Base-by-base conservation (phyloP, 2,797 vertebrate genomes). In the Nyctalus aviator region DNA sequence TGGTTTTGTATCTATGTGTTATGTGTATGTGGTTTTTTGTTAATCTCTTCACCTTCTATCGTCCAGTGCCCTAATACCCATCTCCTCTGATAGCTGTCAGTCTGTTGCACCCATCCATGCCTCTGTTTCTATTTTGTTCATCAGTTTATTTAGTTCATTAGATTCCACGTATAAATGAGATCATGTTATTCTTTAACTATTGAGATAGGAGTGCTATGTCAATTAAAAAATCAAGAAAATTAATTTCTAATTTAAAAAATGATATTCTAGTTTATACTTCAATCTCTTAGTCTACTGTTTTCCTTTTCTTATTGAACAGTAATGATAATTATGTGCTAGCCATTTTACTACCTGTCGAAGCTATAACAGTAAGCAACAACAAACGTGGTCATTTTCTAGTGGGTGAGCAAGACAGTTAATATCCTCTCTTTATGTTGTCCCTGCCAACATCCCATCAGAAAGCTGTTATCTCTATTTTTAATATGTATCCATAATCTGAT, bases 191-290 rank as follows among this genome's bases (percentile, higher is more conserved):
- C 30, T n/a, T 64, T 84, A 59, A 94, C 9, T 79, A 66, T 21
- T 83, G 11, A 20, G 53, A 23, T 66, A 64, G 23, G 14, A 88
- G 17, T 46, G 21, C 17, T 82, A n/a, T 64, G 6, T 64, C 62
- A 64, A n/a, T 64, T 9, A 76, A 30, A 59, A 27, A 62, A 35
- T 11, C 14, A 25, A 48, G 0, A 37, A 86, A 76, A 69, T 64
- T 72, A 0, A 82, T 77, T 93, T 79, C 48, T 91, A 68, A 82
- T 73, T 82, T 68, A 91, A 88, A 93, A 90, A 30, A 21, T 83
- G 6, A 15, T 30, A 92, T 69, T 69, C 32, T 64, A 73, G 41
- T 25, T 89, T 90, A 87, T 84, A 62, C 5, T 84, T 73, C 59
- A 41, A 1, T 46, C 8, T 62, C 32, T 59, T 68, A 69, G 5